Base-by-base conservation (phyloP, 1,140 invertebrate genomes). In the Carposina sasakii region DNA sequence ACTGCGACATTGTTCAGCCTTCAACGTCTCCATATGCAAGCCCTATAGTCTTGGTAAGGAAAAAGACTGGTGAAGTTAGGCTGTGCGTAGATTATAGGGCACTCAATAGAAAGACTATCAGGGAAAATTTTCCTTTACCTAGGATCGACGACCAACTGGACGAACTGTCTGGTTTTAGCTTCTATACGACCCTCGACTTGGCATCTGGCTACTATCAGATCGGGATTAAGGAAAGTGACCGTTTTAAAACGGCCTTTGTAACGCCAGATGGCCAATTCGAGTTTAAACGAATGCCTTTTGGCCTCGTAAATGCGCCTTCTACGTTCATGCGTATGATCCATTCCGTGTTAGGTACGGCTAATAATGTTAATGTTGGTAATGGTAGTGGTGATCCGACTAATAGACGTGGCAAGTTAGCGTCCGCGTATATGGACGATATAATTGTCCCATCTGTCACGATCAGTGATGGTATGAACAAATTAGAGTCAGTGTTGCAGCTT, bases 171-270 rank as follows among this genome's bases (percentile, higher is more conserved):
- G 41, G 41, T 4, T 26, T 17, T 31, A 28, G 13, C n/a, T 31
- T 16, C 12, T 44, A 26, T 28, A 44, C 41, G 16, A 19, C 41
- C 28, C 28, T 44, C 19, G 41, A 44, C 15, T 15, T 44, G 17
- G 41, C 41, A 8, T 44, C 41, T 6, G 65, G 71, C 5, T 67
- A 68, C 20, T 60, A 65, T 37, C 77, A 79, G 22, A 54, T 73
- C 0, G 28, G 30, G 5, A 10, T 59, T n/a, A 47, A 52, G 9
- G 24, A 33, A 20, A 15, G 51, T 19, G 31, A 45, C 2, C 16
- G 17, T 48, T 40, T 12, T 22, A 39, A 39, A 21, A 39, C 36
- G 22, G 36, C 36, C 12, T 39, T 39, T 39, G 36, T 39, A 9
- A 39, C 36, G 19, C 36, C 36, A 10, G 36, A 39, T 2, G 36